A percentile compares a stretch with the other conserved stretches of the same genome.
Conservation (phyloP, 2,797 vertebrate genomes). For the Chrysocyon brachyurus region DNA sequence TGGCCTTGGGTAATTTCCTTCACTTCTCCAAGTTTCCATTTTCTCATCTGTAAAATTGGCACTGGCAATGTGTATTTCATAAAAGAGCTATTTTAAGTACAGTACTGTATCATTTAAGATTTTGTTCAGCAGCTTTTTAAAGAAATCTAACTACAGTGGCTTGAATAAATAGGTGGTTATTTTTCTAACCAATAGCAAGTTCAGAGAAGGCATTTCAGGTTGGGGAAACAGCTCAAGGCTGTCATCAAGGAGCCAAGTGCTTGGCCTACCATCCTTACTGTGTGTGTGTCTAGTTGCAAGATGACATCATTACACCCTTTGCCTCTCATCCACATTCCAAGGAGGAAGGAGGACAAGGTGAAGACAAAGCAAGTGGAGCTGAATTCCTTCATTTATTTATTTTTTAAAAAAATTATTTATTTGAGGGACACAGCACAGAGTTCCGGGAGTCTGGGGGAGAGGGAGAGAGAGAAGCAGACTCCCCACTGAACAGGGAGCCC, state of each 20-base stretch:
- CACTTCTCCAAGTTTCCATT: background rate
- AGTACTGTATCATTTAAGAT: background rate
- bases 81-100: background rate
- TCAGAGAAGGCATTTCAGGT: background rate
- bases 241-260: background rate
- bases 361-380: background rate
- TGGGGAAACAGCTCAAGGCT: background rate
- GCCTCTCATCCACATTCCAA: background rate
- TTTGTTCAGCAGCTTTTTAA: background rate
- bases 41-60: background rate
- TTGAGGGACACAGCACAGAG: background rate
- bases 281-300: background rate
- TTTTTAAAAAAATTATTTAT: background rate
- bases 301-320: background rate
- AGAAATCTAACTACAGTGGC: background rate
- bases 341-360: background rate
- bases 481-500: background rate
- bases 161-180: background rate
- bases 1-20: background rate
- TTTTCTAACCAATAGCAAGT: background rate
- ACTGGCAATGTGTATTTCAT: background rate
- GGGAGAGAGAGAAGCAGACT: background rate
- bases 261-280: background rate
- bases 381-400: background rate
- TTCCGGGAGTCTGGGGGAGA: background rate